Percentiles rank a stretch among this genome's conserved stretches.
These are phyloP conservation scores for Neofelis nebulosa DNA, from an alignment of 2,113 vertebrate genomes.

Conservation along the genomic window DNA sequence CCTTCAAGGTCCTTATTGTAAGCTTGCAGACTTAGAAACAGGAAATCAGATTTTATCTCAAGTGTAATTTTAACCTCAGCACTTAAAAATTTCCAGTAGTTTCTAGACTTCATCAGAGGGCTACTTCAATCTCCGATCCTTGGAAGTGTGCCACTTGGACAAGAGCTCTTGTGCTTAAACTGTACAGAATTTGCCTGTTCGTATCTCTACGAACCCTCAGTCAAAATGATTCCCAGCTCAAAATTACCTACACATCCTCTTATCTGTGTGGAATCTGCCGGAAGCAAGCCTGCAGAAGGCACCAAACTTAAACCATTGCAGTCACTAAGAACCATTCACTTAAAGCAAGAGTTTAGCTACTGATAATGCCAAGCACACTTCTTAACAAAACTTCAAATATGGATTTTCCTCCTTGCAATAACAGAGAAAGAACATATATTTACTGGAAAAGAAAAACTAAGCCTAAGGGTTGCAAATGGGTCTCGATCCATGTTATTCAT, in stretches of 20 bases:
- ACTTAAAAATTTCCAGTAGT: slow-evolving; percentile 52
- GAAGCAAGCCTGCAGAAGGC: slow-evolving; percentile 11
- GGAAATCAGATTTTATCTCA: slow-evolving; percentile 64
- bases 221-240: slow-evolving; percentile 15
- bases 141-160: slow-evolving; percentile 49
- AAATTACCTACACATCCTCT: not conserved
- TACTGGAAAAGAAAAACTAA: slow-evolving; percentile 30
- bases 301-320: not conserved
- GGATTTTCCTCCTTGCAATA: not conserved
- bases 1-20: slow-evolving; percentile 16
- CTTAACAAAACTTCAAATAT: slow-evolving; percentile 28
- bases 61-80: slow-evolving; percentile 54
- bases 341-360: not conserved
- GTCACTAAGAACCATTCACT: not conserved
- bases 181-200: not conserved
- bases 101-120: slow-evolving; percentile 47
- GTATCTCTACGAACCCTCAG: not conserved
- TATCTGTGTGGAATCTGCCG: slow-evolving; percentile 26
- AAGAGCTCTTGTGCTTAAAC: slow-evolving; percentile 44
- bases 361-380: slow-evolving; percentile 19
- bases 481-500: not conserved
- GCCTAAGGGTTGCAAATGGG: not conserved
- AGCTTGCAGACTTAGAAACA: slow-evolving; percentile 61
- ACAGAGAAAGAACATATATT: not conserved
- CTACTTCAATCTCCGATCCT: not conserved